Conservation (phyloP, 1,140 invertebrate species). For the Mizuhopecten yessoensis region DNA sequence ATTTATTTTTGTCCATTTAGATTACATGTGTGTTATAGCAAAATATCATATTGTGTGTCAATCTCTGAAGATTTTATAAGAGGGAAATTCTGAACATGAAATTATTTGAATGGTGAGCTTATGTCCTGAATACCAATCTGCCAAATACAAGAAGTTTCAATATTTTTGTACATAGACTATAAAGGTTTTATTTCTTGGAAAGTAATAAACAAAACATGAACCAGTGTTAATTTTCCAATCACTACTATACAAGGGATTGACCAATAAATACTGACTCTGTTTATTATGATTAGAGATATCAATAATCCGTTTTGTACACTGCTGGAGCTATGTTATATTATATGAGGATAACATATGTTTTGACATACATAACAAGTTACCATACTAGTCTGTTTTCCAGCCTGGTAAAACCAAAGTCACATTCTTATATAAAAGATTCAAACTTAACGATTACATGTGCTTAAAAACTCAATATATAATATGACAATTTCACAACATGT, state of each 20-base stretch:
- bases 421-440: slow-evolving; percentile 27
- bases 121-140: no score
- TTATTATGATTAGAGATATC: slow-evolving; percentile 9
- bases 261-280: not conserved
- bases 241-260: not conserved
- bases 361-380: not conserved
- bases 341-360: slow-evolving; percentile 11
- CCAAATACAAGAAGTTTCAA: not conserved
- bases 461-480: no score
- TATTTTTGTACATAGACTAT: not conserved
- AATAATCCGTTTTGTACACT: not conserved
- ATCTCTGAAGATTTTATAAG: no score
- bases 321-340: not conserved
- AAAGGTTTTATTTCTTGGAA: not conserved
- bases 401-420: slow-evolving; percentile 6
- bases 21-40: no score
- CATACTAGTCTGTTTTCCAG: slow-evolving; percentile 2
- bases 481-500: slow-evolving; percentile 19
- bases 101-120: no score
- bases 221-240: not conserved
- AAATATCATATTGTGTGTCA: no score
- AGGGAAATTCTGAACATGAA: no score
- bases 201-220: not conserved
- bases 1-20: no score
- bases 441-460: slow-evolving; percentile 38